Conservation (phyloP, 2,797 vertebrate genomes). For the Phataginus tetradactyla region DNA sequence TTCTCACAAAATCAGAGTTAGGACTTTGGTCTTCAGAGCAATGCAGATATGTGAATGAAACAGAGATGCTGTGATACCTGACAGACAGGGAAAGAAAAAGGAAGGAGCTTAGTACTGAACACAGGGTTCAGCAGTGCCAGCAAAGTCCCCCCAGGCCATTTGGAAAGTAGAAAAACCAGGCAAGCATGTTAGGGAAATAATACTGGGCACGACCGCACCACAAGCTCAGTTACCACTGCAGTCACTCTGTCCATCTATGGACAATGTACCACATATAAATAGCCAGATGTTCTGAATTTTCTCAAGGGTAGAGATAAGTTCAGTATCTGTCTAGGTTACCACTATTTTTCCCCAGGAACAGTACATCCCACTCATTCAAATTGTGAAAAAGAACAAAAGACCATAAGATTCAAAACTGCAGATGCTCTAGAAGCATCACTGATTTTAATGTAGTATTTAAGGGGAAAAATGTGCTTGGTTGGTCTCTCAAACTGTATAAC, state of each 20-base stretch:
- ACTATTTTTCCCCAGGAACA: background rate
- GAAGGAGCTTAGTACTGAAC: background rate
- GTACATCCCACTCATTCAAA: slow-evolving; percentile 3
- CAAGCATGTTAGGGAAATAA: background rate
- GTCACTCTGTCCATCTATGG: background rate
- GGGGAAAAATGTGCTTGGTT: background rate
- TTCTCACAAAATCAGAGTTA: background rate
- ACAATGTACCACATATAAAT: background rate
- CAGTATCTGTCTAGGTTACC: background rate
- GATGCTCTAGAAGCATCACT: slow-evolving; percentile 6
- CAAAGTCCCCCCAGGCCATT: background rate
- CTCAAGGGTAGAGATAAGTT: background rate
- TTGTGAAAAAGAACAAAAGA: background rate
- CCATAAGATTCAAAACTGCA: background rate
- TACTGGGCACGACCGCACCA: background rate
- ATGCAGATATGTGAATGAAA: background rate
- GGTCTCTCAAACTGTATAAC: slow-evolving; percentile 6
- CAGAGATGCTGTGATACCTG: background rate
- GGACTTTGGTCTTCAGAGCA: slow-evolving; percentile 7
- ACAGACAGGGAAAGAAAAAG: background rate
- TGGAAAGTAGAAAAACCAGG: background rate
- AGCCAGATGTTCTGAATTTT: slow-evolving; percentile 10
- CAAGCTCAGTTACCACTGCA: background rate
- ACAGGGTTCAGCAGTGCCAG: background rate
- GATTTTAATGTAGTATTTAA: slow-evolving; percentile 2